Conservation (phyloP, 37 sponge, comb jelly and placozoan species). For the Ephydatia muelleri region DNA sequence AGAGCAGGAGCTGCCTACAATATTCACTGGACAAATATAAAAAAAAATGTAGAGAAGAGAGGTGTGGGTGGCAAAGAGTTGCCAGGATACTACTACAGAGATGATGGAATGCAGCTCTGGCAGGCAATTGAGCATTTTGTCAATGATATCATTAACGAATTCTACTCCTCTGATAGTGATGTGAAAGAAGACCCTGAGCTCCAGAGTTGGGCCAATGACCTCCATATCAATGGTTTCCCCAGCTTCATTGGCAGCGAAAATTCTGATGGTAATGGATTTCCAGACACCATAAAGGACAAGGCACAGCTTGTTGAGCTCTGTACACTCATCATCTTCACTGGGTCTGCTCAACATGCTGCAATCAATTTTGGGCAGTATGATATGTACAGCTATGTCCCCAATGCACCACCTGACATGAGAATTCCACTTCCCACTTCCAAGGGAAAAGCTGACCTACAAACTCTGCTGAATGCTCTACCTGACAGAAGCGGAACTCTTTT, state of each 20-base stretch:
- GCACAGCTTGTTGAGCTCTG: constrained; percentile 46
- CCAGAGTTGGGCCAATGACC: constrained; percentile 43
- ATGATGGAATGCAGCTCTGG: constrained; percentile 69
- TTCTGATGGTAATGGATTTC: constrained; percentile 47
- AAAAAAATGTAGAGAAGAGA: constrained; percentile 30
- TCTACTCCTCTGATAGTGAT: constrained; percentile 47
- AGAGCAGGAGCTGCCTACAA: not conserved
- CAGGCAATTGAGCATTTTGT: constrained; percentile 43
- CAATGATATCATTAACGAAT: constrained; percentile 30
- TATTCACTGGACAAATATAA: constrained; percentile 5
- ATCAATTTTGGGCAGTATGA: constrained; percentile 80
- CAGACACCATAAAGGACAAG: constrained; percentile 23
- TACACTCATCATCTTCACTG: constrained; percentile 76
- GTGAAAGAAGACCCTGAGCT: constrained; percentile 54
- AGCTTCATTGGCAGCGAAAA: not conserved
- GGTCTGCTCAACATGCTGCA: constrained; percentile 65
- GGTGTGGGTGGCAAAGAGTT: constrained; percentile 54
- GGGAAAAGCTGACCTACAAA: constrained; percentile 25
- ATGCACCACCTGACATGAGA: constrained; percentile 57
- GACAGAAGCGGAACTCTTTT: not conserved
- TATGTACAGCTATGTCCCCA: constrained; percentile 61
- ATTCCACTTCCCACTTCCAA: constrained; percentile 51
- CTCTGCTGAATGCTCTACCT: constrained; percentile 51
- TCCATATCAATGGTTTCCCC: constrained; percentile 36
- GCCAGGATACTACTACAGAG: constrained; percentile 75